These are phyloP conservation scores for Mobula hypostoma DNA, from an alignment of 2,113 vertebrate genomes.

Conservation along the genomic window DNA sequence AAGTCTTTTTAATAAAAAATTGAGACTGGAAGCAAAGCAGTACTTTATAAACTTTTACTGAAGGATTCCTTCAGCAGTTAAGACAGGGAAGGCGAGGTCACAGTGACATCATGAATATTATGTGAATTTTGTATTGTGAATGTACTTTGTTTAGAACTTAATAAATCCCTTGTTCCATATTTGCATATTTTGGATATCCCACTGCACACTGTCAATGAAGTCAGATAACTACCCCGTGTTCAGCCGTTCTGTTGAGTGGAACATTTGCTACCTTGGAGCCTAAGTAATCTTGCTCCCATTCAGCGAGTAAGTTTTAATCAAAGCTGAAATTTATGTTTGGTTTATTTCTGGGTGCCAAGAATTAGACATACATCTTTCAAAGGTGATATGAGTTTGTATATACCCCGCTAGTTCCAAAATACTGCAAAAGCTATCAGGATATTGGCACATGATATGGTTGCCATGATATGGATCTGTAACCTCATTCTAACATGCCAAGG, in stretches of 20 bases:
- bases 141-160: background rate
- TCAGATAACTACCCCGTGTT: background rate
- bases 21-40: background rate
- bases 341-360: background rate
- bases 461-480: background rate
- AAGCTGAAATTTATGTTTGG: background rate
- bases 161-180: background rate
- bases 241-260: constrained; percentile 15
- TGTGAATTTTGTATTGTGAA: background rate
- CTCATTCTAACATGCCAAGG: background rate
- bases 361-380: background rate
- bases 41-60: constrained; percentile 28
- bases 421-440: background rate
- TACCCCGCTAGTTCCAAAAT: background rate
- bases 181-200: background rate
- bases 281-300: background rate
- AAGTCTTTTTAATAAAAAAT: constrained; percentile 11
- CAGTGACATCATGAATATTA: constrained; percentile 17
- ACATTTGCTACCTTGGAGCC: constrained; percentile 1
- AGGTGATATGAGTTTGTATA: background rate
- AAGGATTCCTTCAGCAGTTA: constrained; percentile 13
- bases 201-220: background rate
- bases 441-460: background rate
- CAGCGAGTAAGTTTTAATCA: background rate
- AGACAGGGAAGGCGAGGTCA: constrained; percentile 26